A percentile compares a stretch with the other conserved stretches of the same genome.
Conservation (phyloP, 2,888 invertebrate species). For the Caenorhabditis zanzibari region DNA sequence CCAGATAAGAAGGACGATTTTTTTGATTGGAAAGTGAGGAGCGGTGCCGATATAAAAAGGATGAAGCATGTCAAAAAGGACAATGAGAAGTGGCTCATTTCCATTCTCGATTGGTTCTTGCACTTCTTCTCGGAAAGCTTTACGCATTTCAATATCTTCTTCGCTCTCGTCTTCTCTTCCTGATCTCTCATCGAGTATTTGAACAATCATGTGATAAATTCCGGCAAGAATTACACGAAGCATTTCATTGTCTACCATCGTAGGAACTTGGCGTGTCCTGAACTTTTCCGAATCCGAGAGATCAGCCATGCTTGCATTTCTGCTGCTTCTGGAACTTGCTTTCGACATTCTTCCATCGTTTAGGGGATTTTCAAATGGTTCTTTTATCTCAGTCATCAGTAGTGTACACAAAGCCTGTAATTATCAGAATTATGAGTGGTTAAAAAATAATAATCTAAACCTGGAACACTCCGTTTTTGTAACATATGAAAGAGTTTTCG, state of each 20-base stretch:
- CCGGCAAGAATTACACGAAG: slow-evolving; percentile 94
- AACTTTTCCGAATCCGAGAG: slow-evolving; percentile 74
- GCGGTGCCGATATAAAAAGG: slow-evolving; percentile 95
- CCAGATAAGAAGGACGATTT: slow-evolving; percentile 95
- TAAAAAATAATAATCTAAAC: slow-evolving; percentile 22
- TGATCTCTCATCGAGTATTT: slow-evolving; percentile 57
- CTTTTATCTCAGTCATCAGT: slow-evolving; percentile 95
- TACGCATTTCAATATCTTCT: slow-evolving; percentile 47
- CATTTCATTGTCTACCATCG: slow-evolving; percentile 93
- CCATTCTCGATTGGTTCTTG: slow-evolving; percentile 78
- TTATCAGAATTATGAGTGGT: neutral
- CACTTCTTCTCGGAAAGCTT: slow-evolving; percentile 50
- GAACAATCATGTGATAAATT: slow-evolving; percentile 93
- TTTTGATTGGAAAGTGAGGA: slow-evolving; percentile 99
- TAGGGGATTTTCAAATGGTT: slow-evolving; percentile 80
- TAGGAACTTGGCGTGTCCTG: slow-evolving; percentile 84
- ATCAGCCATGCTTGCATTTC: slow-evolving; percentile 78
- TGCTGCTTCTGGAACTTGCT: slow-evolving; percentile 70
- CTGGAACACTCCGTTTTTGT: slow-evolving; percentile 71
- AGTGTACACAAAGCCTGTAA: slow-evolving; percentile 91
- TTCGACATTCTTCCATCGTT: slow-evolving; percentile 75
- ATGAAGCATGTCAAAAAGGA: slow-evolving; percentile 96
- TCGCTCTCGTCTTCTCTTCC: slow-evolving; percentile 54
- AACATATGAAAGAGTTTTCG: slow-evolving; percentile 65
- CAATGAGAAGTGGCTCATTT: slow-evolving; percentile 85